Percentiles rank a stretch among this genome's conserved stretches.
phyloP scores from a whole-genome alignment of 2,888 invertebrate species.

The Mythimna vitellina region DNA sequence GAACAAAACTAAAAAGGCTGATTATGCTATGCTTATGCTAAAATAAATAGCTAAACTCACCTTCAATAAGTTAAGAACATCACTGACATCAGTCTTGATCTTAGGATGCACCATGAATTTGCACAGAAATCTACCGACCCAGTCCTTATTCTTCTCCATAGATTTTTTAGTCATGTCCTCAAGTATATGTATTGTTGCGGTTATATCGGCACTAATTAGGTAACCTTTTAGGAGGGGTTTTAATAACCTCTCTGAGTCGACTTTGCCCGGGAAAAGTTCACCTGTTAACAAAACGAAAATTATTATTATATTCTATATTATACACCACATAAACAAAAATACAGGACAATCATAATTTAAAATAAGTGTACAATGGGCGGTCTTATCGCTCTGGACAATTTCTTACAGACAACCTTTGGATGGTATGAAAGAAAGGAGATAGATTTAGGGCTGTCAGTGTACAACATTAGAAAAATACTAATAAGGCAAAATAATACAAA shows the following conservation, averaged over 20 bases:
- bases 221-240: conserved; percentile 87
- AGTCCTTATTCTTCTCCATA: conserved; percentile 86
- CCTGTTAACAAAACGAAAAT: conserved; percentile 70
- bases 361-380: too few relatives aligned
- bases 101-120: conserved; percentile 85
- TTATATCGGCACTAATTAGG: conserved; percentile 83
- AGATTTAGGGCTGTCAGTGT: too few relatives aligned
- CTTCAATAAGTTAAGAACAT: conserved; percentile 83
- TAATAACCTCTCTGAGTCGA: conserved; percentile 87
- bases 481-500: too few relatives aligned
- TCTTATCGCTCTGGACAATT: too few relatives aligned
- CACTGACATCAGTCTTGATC: conserved; percentile 78
- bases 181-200: conserved; percentile 85
- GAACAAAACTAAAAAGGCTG: too few relatives aligned
- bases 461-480: too few relatives aligned
- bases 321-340: too few relatives aligned
- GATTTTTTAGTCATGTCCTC: conserved; percentile 85
- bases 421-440: too few relatives aligned
- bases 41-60: conserved; percentile 71
- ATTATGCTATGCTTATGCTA: too few relatives aligned
- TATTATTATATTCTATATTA: too few relatives aligned
- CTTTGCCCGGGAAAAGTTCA: conserved; percentile 86
- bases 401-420: too few relatives aligned
- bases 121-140: conserved; percentile 90
- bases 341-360: too few relatives aligned